Base-by-base conservation (phyloP, 2,888 invertebrate species). In the Conchocele bisecta region DNA sequence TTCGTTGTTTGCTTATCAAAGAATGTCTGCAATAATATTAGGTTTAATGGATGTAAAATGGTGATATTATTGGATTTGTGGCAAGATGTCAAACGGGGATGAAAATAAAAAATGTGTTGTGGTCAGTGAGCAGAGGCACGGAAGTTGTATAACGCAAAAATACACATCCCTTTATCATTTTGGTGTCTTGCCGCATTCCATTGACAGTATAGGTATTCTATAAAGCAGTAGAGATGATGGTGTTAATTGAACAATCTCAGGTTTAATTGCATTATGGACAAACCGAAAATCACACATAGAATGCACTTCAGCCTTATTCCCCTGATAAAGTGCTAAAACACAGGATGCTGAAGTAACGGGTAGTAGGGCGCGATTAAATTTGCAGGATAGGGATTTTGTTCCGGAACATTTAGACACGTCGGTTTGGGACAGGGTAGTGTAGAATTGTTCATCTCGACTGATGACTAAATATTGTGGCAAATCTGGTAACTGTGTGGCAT, bases 91-190 rank as follows among this genome's bases (percentile, higher is more conserved):
- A n/a, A n/a, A n/a, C n/a, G n/a, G n/a, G n/a, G n/a, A n/a, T n/a
- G n/a, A n/a, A n/a, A n/a, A n/a, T n/a, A n/a, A n/a, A n/a, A n/a
- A n/a, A n/a, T n/a, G n/a, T n/a, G n/a, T n/a, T n/a, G n/a, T n/a
- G n/a, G n/a, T n/a, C n/a, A n/a, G n/a, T n/a, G n/a, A n/a, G n/a
- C n/a, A n/a, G n/a, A n/a, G n/a, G n/a, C n/a, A n/a, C n/a, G n/a
- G n/a, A n/a, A n/a, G n/a, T n/a, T n/a, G n/a, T n/a, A n/a, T n/a
- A n/a, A n/a, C n/a, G n/a, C n/a, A n/a, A 72, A 26, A 72, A 56
- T 11, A 41, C 17, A 44, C 72, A 72, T 20, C 66, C 72, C n/a
- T 28, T 31, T 20, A 58, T 42, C 15, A 44, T 51, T 29, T 31
- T 28, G 24, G 22, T 29, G 15, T 20, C 6, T 53, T 50, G 11